phyloP scores from a whole-genome alignment of 1,140 invertebrate species.

The Drosophila kurseongensis region DNA sequence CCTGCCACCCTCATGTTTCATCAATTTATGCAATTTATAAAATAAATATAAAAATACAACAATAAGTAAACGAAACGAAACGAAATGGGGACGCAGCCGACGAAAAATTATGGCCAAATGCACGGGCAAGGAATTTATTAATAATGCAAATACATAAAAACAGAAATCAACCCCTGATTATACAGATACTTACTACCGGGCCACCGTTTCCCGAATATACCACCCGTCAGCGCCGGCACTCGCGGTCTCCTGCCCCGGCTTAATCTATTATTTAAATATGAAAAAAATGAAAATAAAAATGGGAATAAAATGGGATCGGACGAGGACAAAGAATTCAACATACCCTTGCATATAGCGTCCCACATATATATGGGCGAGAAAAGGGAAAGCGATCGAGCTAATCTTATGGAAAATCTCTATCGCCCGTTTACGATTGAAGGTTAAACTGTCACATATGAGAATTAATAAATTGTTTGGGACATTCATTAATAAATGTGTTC shows the following conservation, averaged over 20 bases:
- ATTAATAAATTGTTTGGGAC: slow-evolving; percentile 2
- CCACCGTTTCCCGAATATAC: slow-evolving; percentile 34
- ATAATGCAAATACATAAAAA: slow-evolving; percentile 83
- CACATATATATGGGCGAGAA: not conserved
- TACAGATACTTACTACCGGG: slow-evolving; percentile 71
- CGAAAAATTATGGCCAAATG: slow-evolving; percentile 73
- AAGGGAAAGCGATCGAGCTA: slow-evolving; percentile 11
- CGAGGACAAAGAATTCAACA: slow-evolving; percentile 32
- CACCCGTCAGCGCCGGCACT: slow-evolving; percentile 36
- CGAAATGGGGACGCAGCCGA: slow-evolving; percentile 34
- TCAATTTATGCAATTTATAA: slow-evolving; percentile 83
- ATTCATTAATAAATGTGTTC: slow-evolving; percentile 10
- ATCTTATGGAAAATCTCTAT: slow-evolving; percentile 14
- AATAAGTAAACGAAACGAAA: slow-evolving; percentile 54
- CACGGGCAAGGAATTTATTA: slow-evolving; percentile 79
- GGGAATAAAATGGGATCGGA: slow-evolving; percentile 48
- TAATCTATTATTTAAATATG: slow-evolving; percentile 83
- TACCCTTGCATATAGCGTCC: slow-evolving; percentile 32
- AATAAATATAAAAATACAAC: slow-evolving; percentile 81
- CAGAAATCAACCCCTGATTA: slow-evolving; percentile 82
- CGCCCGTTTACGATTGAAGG: not conserved
- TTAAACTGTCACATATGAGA: slow-evolving; percentile 10
- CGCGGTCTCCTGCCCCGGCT: slow-evolving; percentile 49
- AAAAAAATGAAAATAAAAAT: slow-evolving; percentile 78
- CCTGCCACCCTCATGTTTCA: slow-evolving; percentile 64